Evolutionary conservation across 2,113 vertebrate species (phyloP).

Genomic region (Hassar affinis): DNA sequence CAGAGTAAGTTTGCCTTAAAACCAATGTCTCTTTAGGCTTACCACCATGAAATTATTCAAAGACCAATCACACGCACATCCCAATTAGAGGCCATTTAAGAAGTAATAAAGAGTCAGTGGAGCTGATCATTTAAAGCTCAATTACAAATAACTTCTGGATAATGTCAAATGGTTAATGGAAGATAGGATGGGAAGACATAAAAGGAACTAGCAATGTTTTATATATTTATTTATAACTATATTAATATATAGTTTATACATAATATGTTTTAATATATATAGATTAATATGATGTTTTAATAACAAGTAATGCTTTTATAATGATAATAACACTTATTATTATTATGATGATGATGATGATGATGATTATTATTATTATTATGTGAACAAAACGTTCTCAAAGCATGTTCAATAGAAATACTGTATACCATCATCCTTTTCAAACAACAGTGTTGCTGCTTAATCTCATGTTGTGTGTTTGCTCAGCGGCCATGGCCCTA

Average conservation of each 20-base stretch:
- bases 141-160: not conserved
- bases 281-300: no score
- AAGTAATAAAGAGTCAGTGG: not conserved
- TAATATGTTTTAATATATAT: no score
- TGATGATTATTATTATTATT: not conserved
- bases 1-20: constrained; percentile 76
- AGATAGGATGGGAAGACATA: not conserved
- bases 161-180: not conserved
- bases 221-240: no score
- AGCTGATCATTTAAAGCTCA: not conserved
- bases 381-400: not conserved
- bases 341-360: no score
- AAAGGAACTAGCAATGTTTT: not conserved
- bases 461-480: constrained; percentile 39
- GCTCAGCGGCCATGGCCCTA: constrained; percentile 41
- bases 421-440: not conserved
- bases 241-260: no score
- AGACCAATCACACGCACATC: constrained; percentile 33
- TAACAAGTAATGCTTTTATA: no score
- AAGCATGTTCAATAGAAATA: not conserved
- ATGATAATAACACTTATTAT: no score
- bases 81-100: not conserved
- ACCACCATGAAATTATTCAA: constrained; percentile 59
- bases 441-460: not conserved
- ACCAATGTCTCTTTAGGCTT: constrained; percentile 58